These are phyloP conservation scores for Ctenopoma multispine DNA, from an alignment of 2,797 vertebrate species.

Conservation along the genomic window DNA sequence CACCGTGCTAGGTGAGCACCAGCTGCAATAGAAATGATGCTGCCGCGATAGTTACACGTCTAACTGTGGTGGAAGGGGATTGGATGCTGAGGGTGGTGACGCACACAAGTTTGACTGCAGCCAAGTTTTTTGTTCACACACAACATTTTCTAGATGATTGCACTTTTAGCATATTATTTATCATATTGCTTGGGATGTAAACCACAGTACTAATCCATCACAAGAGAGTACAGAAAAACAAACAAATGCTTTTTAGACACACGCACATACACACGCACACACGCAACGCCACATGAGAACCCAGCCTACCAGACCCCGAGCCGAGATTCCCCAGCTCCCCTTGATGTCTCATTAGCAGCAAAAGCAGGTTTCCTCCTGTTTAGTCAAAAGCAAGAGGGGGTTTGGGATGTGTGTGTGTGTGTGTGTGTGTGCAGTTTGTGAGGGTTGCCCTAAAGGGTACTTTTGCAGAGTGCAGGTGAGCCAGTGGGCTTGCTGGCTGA, in stretches of 20 bases:
- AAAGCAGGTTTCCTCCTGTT: conserved; percentile 64
- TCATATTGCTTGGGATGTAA: conserved; percentile 18
- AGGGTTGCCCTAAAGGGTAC: conserved; percentile 43
- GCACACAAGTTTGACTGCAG: conserved; percentile 18
- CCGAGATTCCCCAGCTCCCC: conserved; percentile 57
- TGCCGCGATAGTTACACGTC: conserved; percentile 33
- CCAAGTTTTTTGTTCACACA: conserved; percentile 10
- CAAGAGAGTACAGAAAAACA: conserved; percentile 26
- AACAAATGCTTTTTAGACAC: conserved; percentile 27
- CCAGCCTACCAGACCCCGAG: conserved; percentile 36
- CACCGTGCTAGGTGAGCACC: conserved; percentile 28
- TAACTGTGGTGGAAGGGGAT: conserved; percentile 31
- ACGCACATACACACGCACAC: background rate
- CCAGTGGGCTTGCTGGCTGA: conserved; percentile 42
- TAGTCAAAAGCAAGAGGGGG: conserved; percentile 40
- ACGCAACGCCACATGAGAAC: conserved; percentile 21
- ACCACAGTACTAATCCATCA: conserved; percentile 26
- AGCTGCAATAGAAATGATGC: conserved; percentile 41
- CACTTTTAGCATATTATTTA: conserved; percentile 8
- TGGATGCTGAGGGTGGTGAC: conserved; percentile 4
- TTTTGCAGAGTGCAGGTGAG: conserved; percentile 65
- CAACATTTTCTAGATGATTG: conserved; percentile 21
- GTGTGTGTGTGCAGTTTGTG: conserved; percentile 16
- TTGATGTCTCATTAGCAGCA: conserved; percentile 77
- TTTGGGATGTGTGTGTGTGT: conserved; percentile 23